phyloP scores from a whole-genome alignment of 2,888 invertebrate species.

The Tetragonula carbonaria region DNA sequence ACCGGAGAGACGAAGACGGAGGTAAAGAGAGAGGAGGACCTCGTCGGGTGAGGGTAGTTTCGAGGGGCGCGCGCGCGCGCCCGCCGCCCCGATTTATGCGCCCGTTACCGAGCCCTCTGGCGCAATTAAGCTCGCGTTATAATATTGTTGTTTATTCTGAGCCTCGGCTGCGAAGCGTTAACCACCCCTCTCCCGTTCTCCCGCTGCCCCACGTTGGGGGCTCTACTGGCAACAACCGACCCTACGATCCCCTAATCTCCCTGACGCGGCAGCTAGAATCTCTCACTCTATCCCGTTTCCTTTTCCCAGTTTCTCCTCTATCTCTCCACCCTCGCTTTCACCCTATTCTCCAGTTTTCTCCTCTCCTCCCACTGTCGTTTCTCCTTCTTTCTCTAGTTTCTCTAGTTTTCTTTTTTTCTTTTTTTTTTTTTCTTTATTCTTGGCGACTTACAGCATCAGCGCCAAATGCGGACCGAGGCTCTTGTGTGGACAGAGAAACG shows the following conservation, averaged over 20 bases:
- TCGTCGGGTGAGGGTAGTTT: conserved; percentile 55
- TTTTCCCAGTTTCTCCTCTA: conserved; percentile 36
- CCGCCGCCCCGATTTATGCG: conserved; percentile 80
- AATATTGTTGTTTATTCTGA: conserved; percentile 83
- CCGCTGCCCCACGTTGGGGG: conserved; percentile 62
- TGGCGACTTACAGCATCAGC: conserved; percentile 69
- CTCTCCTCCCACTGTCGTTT: conserved; percentile 25
- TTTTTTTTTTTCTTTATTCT: conserved; percentile 53
- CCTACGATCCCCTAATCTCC: conserved; percentile 70
- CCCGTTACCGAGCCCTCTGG: conserved; percentile 82
- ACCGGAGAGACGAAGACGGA: conserved; percentile 54
- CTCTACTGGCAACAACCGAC: conserved; percentile 61
- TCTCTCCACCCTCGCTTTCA: conserved; percentile 37
- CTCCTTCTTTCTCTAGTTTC: background rate
- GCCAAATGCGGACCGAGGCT: conserved; percentile 62
- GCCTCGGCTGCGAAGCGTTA: conserved; percentile 79
- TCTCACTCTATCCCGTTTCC: conserved; percentile 55
- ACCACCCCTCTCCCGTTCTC: conserved; percentile 67
- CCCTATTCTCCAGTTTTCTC: background rate
- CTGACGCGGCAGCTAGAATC: conserved; percentile 70
- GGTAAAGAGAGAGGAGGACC: conserved; percentile 43
- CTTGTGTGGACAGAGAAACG: conserved; percentile 52
- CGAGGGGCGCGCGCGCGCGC: conserved; percentile 66
- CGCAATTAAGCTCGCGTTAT: conserved; percentile 83
- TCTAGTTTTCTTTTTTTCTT: conserved; percentile 32